Conservation (phyloP, 2,888 invertebrate genomes). For the Anthophora plumipes region DNA sequence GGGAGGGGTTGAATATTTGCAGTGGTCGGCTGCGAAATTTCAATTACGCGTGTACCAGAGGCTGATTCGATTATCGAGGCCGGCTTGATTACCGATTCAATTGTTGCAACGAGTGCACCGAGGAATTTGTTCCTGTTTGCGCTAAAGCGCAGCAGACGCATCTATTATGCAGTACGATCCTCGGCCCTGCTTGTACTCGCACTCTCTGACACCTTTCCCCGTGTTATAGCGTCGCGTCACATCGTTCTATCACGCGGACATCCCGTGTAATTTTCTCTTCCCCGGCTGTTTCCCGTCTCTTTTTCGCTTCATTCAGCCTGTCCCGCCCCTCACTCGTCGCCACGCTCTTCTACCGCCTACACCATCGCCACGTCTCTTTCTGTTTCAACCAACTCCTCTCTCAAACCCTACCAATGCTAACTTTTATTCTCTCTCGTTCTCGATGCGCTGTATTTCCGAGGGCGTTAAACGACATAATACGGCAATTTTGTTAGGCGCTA, state of each 20-base stretch:
- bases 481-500: constrained; percentile 73
- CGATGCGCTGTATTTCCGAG: constrained; percentile 54
- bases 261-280: constrained; percentile 58
- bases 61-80: constrained; percentile 75
- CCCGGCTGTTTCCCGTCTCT: constrained; percentile 30
- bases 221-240: constrained; percentile 51
- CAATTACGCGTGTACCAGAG: constrained; percentile 75
- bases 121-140: constrained; percentile 76
- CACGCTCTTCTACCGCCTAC: no score
- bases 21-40: constrained; percentile 76
- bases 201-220: constrained; percentile 56
- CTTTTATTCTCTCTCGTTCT: constrained; percentile 43
- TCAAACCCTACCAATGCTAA: constrained; percentile 1
- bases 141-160: constrained; percentile 62
- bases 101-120: constrained; percentile 77
- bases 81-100: constrained; percentile 81
- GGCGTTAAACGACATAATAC: constrained; percentile 72
- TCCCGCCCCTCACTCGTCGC: background rate
- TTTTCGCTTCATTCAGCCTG: constrained; percentile 24
- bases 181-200: constrained; percentile 43
- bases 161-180: constrained; percentile 73
- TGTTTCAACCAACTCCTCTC: background rate
- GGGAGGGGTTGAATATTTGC: constrained; percentile 66
- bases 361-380: no score
- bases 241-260: constrained; percentile 53